Conservation (phyloP, 2,888 invertebrate species). For the Melanostoma mellinum region DNA sequence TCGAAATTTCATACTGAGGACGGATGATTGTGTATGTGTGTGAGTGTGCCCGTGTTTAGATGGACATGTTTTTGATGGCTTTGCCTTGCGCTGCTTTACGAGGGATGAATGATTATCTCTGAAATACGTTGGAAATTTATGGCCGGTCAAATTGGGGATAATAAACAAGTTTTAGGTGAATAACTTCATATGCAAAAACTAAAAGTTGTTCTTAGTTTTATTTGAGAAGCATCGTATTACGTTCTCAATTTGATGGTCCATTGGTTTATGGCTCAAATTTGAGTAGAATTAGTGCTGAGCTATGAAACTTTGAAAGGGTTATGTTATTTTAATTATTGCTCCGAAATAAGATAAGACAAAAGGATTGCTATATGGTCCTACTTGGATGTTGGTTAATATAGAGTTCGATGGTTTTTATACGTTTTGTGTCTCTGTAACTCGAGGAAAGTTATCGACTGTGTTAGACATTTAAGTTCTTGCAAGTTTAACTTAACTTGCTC, state of each 20-base stretch:
- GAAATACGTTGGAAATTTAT: constrained; percentile 58
- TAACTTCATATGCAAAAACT: constrained; percentile 41
- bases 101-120: constrained; percentile 69
- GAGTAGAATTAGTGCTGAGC: constrained; percentile 42
- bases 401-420: too few relatives aligned
- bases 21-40: constrained; percentile 9
- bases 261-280: constrained; percentile 49
- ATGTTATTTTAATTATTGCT: constrained; percentile 15
- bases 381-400: background rate
- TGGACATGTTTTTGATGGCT: constrained; percentile 37
- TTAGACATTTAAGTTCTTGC: too few relatives aligned
- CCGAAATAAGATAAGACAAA: too few relatives aligned
- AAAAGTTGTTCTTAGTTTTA: constrained; percentile 24
- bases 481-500: too few relatives aligned
- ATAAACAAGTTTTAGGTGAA: constrained; percentile 53
- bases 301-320: constrained; percentile 21
- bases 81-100: constrained; percentile 48
- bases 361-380: too few relatives aligned
- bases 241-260: constrained; percentile 24
- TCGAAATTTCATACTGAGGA: constrained; percentile 19
- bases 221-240: constrained; percentile 3
- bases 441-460: too few relatives aligned
- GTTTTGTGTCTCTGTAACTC: too few relatives aligned
- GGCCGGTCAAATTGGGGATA: constrained; percentile 66
- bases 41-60: constrained; percentile 21